Conservation (phyloP, 1,140 invertebrate species). For the Drosophila eugracilis region DNA sequence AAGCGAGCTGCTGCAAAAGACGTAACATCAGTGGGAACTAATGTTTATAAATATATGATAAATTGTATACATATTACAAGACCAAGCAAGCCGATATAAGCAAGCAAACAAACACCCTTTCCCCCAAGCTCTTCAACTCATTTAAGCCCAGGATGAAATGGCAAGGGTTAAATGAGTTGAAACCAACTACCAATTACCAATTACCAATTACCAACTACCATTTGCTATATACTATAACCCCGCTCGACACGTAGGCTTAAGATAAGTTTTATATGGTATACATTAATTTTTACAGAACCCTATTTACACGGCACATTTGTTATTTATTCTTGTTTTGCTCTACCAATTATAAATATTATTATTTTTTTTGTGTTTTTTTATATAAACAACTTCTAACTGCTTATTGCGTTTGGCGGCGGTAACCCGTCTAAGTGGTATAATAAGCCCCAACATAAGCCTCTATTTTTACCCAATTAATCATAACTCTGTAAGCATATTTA, state of each 20-base stretch:
- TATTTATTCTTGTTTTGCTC: conserved; percentile 73
- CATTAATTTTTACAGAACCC: conserved; percentile 57
- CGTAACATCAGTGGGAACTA: conserved; percentile 85
- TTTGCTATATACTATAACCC: conserved; percentile 47
- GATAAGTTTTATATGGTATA: conserved; percentile 52
- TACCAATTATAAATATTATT: conserved; percentile 40
- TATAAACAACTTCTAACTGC: conserved; percentile 24
- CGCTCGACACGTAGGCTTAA: conserved; percentile 61
- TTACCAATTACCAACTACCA: conserved; percentile 44
- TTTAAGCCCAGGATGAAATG: conserved; percentile 12
- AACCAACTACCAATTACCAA: conserved; percentile 46
- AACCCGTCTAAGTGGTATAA: conserved; percentile 19
- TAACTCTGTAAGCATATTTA: conserved; percentile 46
- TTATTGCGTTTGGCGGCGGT: conserved; percentile 18
- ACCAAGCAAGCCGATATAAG: conserved; percentile 71
- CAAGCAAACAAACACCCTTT: conserved; percentile 53
- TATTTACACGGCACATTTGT: conserved; percentile 72
- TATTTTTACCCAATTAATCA: conserved; percentile 50
- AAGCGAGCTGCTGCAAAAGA: conserved; percentile 83
- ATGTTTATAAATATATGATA: conserved; percentile 85
- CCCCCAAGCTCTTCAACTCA: conserved; percentile 14
- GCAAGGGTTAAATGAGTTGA: conserved; percentile 7
- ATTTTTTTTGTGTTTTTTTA: conserved; percentile 45
- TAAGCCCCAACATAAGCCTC: conserved; percentile 28
- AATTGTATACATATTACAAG: conserved; percentile 79